phyloP scores from a whole-genome alignment of 2,797 vertebrate species.

The Psittacula derbiana region DNA sequence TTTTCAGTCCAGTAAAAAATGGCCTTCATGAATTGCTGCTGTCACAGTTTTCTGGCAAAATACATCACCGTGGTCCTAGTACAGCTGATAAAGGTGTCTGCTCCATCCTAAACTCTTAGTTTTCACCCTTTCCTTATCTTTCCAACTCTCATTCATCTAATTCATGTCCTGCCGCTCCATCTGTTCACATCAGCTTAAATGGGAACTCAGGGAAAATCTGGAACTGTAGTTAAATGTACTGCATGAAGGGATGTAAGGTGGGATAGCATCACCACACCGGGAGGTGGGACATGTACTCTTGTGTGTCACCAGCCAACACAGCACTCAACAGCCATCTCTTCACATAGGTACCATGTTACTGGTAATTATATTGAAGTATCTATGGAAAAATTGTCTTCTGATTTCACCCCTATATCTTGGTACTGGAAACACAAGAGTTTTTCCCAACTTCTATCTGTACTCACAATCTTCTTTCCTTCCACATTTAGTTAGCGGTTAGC shows the following conservation, averaged over 20 bases:
- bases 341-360: rapidly evolving
- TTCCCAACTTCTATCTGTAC: background rate
- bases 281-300: background rate
- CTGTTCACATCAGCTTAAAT: background rate
- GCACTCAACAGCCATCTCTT: background rate
- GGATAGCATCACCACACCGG: background rate
- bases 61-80: background rate
- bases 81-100: background rate
- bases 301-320: background rate
- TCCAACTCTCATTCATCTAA: background rate
- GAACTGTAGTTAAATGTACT: background rate
- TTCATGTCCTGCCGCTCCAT: background rate
- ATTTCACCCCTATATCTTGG: background rate
- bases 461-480: background rate
- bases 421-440: background rate
- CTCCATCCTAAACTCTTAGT: background rate
- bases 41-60: background rate
- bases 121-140: background rate
- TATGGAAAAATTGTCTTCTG: background rate
- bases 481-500: background rate
- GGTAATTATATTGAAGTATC: rapidly evolving
- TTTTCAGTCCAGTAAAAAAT: background rate
- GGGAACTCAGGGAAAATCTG: background rate
- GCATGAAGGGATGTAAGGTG: background rate
- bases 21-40: background rate